Conservation (phyloP, 2,113 vertebrate species). For the Athene noctua region DNA sequence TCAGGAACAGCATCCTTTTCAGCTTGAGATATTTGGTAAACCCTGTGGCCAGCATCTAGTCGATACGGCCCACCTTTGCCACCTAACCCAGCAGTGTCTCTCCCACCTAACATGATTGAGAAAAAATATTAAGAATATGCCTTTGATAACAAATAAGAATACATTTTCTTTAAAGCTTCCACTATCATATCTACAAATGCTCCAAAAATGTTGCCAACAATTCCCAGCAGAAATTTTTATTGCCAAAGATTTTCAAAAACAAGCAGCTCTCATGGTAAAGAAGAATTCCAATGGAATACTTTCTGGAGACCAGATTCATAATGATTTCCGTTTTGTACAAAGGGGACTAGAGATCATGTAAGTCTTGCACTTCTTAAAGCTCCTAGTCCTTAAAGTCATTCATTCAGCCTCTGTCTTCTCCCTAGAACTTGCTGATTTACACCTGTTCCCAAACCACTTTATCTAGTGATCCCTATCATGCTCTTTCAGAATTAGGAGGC, state of each 20-base stretch:
- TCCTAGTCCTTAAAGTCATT: background rate
- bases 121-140: background rate
- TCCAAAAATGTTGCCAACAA: background rate
- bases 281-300: background rate
- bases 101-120: constrained; percentile 79
- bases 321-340: background rate
- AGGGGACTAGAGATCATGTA: background rate
- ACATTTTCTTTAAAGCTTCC: background rate
- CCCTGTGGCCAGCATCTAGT: constrained; percentile 89
- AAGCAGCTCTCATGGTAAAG: background rate
- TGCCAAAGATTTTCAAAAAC: background rate
- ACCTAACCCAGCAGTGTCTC: constrained; percentile 94
- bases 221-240: background rate
- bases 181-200: background rate
- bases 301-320: background rate
- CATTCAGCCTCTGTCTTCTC: background rate
- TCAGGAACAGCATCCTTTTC: constrained; percentile 94
- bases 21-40: constrained; percentile 89
- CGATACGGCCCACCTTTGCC: constrained; percentile 94
- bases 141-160: background rate
- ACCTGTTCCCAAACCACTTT: background rate
- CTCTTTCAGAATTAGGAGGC: background rate
- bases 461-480: background rate
- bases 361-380: background rate
- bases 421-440: background rate